Base-by-base conservation (phyloP, 2,888 invertebrate species). In the Chrysolina americana region DNA sequence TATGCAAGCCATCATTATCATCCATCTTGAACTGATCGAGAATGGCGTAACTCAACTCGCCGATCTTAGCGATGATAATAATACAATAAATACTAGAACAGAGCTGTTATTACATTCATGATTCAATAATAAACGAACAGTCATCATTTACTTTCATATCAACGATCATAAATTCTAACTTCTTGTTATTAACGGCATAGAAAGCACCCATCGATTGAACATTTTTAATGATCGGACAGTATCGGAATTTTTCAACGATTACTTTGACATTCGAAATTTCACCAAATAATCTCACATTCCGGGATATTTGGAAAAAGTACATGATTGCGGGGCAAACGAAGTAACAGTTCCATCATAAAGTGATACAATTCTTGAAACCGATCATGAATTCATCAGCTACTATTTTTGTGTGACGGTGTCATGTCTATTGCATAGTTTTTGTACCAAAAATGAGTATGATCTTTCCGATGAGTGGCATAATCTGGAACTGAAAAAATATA, bases 101-200 rank as follows among this genome's bases (percentile, higher is more conserved):
- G 28, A 36, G 59, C 28, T 59, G 36, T 59, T 59, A 36, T 59
- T 59, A 59, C 59, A 59, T 36, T 28, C 59, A 59, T 28, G 28
- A 59, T 59, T 59, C 28, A 59, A 59, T 59, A 59, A 23, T 36
- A 36, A 36, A 36, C 13, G 36, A 59, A n/a, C 28, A 28, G 36
- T 5, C n/a, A 59, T 28, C 59, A 59, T 13, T 59, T 59, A 59
- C 59, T 59, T 59, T 36, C 59, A 11, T 59, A 59, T 59, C 59
- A n/a, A 11, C 23, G 36, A 59, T 59, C 59, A 9, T 28, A 59
- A 23, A 59, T 36, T 36, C 28, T 17, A 36, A 59, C 36, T 59
- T 56, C 56, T 56, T 59, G 59, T 59, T 59, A 59, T 21, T 59
- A 36, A 28, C 59, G 59, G 59, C 36, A n/a, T 59, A 59, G 59